Base-by-base conservation (phyloP, 92 coral and sea anemone genomes). In the Anthopleura xanthogrammica region DNA sequence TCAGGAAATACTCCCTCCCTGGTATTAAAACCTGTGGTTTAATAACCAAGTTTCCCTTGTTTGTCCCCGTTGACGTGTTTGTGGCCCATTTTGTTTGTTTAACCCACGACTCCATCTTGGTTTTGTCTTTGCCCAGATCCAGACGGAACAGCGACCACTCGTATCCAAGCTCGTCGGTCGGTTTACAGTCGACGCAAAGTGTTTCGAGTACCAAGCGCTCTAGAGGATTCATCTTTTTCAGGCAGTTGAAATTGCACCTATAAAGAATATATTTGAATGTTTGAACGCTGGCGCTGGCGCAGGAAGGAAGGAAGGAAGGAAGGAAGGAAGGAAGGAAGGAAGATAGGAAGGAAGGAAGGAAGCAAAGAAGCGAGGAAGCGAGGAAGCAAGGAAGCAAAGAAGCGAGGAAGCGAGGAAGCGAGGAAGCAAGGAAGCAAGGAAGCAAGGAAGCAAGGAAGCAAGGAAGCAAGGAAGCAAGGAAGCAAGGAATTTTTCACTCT, bases 161-260 rank as follows among this genome's bases (percentile, higher is more conserved):
- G 83, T 95, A 95, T 8, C 81, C 88, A 20, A 95, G 85, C 36
- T 80, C 65, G 57, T 91, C 91, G 48, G 81, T 76, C 7, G 84
- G 60, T 41, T 77, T 77, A 60, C 98, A 95, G 79, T 95, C 97
- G 3, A 85, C 74, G 76, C 98, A 95, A 7, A 88, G 76, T 40
- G 96, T 87, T 76, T 93, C 95, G 72, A 95, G 43, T 16, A 88
- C 91, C 60, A 95, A 86, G 54, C 98, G 89, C 60, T 92, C 88
- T 16, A 85, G 72, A 9, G 98, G 98, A 72, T 95, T 92, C 57
- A 88, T 82, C 83, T 94, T 93, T 43, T 79, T 81, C 43, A 88
- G 87, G 56, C 91, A 86, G 78, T 95, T 95, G 80, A 92, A 86
- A 57, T 82, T 83, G 64, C 97, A 92, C 81, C 97, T 92, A 19